Evolutionary conservation across 2,797 vertebrate species (phyloP), one percentile per base, ranked within the genome.

Genomic region (Enoplosus armatus): DNA sequence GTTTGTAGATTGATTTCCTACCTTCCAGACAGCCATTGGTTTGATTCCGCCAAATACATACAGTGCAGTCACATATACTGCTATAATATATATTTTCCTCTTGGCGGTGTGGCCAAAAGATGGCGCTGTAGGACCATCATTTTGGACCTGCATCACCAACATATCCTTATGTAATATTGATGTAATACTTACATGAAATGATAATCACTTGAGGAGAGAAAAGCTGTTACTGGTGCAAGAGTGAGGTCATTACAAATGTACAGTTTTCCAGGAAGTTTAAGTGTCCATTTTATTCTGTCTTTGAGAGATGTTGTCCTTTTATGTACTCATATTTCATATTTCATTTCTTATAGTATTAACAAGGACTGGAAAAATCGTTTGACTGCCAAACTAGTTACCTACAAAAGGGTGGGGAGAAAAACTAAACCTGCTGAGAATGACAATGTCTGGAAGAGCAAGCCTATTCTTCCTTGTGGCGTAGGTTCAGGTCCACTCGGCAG

Each of bases 281-380:
- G n/a, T n/a, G 5, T 39, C 18, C 6, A 27, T 37, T 39, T 22
- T 11, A 53, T 31, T 62, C 5, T 56, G 22, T 45, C 15, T 3
- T 26, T 15, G 8, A 39, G n/a, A 75, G 8, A 39, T 50, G 3
- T 31, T 60, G 22, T 43, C 7, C 4, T 2, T 27, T 10, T 65
- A 24, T 48, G 26, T n/a, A 18, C 5, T n/a, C 39, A 41, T 41
- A 11, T 10, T 26, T 55, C 35, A 39, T 41, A 22, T 68, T 1
- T 68, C 4, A 65, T 47, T 87, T 63, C 53, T 67, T 18, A 37
- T 76, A 95, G 94, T 61, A 94, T 95, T 54, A 94, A 93, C 79
- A 15, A 90, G 45, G 91, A 94, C 4, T 94, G 93, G 93, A 66
- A 76, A 14, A 51, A 24, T 12, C 89, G 90, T 20, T 48, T 90